Percentiles rank a stretch among this genome's conserved stretches.
These are phyloP conservation scores for Stichodactyla mertensii DNA, from an alignment of 64 coral and sea anemone genomes.

Conservation along the genomic window DNA sequence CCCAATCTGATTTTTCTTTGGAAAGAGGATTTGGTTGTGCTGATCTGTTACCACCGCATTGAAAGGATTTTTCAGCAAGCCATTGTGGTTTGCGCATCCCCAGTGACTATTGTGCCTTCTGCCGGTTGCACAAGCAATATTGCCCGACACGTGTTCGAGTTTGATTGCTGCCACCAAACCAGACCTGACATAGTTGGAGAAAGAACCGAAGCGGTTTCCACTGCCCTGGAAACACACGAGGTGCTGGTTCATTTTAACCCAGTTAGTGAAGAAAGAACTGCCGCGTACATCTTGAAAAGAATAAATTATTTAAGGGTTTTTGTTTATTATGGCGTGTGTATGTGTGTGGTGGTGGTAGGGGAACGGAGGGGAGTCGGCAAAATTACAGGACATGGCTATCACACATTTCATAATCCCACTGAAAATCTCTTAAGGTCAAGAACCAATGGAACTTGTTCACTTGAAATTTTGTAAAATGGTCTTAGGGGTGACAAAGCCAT, in stretches of 20 bases:
- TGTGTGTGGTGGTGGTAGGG: too few relatives aligned
- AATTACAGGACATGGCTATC: too few relatives aligned
- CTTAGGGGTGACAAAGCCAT: too few relatives aligned
- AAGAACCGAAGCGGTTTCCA: conserved; percentile 42
- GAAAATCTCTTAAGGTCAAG: too few relatives aligned
- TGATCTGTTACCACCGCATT: conserved; percentile 64
- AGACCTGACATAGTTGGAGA: conserved; percentile 18
- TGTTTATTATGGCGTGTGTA: too few relatives aligned
- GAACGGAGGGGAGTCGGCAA: too few relatives aligned
- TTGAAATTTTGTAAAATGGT: too few relatives aligned
- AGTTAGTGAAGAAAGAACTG: not conserved
- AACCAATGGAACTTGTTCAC: too few relatives aligned
- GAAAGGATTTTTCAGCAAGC: conserved; percentile 16
- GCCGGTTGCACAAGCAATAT: conserved; percentile 33
- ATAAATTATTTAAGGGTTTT: too few relatives aligned
- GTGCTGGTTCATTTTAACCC: conserved; percentile 47
- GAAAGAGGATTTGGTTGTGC: conserved; percentile 58
- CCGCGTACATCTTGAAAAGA: not conserved
- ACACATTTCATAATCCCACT: too few relatives aligned
- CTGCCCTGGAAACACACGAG: conserved; percentile 56
- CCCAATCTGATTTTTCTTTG: not conserved
- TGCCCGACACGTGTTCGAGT: conserved; percentile 49
- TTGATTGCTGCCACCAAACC: conserved; percentile 72
- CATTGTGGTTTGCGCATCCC: conserved; percentile 42
- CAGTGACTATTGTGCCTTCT: conserved; percentile 46